phyloP scores from a whole-genome alignment of 2,113 vertebrate species.

The Oncorhynchus clarkii region DNA sequence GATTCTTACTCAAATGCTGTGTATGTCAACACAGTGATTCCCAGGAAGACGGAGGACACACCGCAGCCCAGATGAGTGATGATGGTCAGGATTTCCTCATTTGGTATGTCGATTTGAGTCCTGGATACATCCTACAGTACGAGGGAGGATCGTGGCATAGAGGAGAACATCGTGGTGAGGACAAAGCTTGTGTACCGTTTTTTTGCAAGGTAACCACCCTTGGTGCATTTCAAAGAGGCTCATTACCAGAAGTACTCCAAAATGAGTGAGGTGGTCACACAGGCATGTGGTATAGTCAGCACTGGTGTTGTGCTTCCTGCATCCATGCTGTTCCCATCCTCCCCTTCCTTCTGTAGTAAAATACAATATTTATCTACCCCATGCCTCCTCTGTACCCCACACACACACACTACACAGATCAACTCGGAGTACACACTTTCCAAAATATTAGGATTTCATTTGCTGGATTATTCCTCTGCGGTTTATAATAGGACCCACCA shows the following conservation, averaged over 20 bases:
- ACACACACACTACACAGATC: too few relatives aligned
- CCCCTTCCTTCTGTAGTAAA: constrained; percentile 77
- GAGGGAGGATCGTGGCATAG: background rate
- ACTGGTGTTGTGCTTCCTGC: constrained; percentile 73
- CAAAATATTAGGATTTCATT: too few relatives aligned
- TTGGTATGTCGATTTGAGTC: constrained; percentile 56
- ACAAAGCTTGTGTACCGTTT: background rate
- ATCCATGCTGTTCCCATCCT: constrained; percentile 83
- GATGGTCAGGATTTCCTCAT: constrained; percentile 77
- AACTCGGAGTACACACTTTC: too few relatives aligned
- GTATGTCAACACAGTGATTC: constrained; percentile 80
- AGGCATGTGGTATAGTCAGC: constrained; percentile 82
- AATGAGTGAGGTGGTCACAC: constrained; percentile 93
- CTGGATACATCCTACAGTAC: constrained; percentile 77
- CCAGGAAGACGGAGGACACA: constrained; percentile 84
- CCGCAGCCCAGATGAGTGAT: constrained; percentile 84
- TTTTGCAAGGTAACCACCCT: background rate
- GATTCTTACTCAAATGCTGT: constrained; percentile 74
- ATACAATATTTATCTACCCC: background rate
- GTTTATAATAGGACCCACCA: constrained; percentile 54
- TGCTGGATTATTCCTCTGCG: too few relatives aligned
- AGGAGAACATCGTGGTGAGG: background rate
- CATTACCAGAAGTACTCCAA: constrained; percentile 87
- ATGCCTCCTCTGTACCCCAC: too few relatives aligned
- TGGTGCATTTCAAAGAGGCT: background rate